Conservation (phyloP, 1,140 invertebrate genomes). For the Zaprionus lachaisei region DNA sequence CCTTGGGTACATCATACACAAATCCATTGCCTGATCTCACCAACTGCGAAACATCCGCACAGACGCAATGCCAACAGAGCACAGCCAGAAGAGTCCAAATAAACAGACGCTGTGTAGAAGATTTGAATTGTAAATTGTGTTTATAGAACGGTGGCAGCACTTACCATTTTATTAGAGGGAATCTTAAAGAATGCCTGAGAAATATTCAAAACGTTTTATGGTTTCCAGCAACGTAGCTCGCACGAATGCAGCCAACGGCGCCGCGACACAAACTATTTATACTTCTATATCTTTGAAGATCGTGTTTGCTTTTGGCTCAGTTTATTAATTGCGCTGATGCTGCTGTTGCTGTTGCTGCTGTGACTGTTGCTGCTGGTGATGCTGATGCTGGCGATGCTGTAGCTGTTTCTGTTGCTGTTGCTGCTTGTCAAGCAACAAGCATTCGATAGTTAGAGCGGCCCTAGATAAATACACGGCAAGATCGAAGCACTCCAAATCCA, state of each 20-base stretch:
- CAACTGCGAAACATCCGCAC: slow-evolving; percentile 71
- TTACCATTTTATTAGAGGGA: slow-evolving; percentile 49
- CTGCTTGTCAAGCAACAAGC: slow-evolving; percentile 52
- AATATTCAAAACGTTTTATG: slow-evolving; percentile 29
- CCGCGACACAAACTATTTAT: slow-evolving; percentile 71
- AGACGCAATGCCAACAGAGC: slow-evolving; percentile 30
- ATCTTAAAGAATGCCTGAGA: slow-evolving; percentile 47
- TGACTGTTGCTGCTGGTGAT: background rate
- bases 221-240: slow-evolving; percentile 60
- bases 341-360: slow-evolving; percentile 34
- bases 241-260: slow-evolving; percentile 70
- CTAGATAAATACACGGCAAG: slow-evolving; percentile 68
- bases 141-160: slow-evolving; percentile 17
- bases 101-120: slow-evolving; percentile 37
- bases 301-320: slow-evolving; percentile 62
- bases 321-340: slow-evolving; percentile 74
- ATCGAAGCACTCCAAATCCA: slow-evolving; percentile 47
- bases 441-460: slow-evolving; percentile 59
- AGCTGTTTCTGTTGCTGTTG: slow-evolving; percentile 18
- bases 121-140: background rate
- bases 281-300: slow-evolving; percentile 66
- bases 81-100: slow-evolving; percentile 43
- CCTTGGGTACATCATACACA: slow-evolving; percentile 70
- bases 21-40: slow-evolving; percentile 77
- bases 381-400: slow-evolving; percentile 23